phyloP scores from a whole-genome alignment of 2,113 vertebrate species.

The Antechinus flavipes region DNA sequence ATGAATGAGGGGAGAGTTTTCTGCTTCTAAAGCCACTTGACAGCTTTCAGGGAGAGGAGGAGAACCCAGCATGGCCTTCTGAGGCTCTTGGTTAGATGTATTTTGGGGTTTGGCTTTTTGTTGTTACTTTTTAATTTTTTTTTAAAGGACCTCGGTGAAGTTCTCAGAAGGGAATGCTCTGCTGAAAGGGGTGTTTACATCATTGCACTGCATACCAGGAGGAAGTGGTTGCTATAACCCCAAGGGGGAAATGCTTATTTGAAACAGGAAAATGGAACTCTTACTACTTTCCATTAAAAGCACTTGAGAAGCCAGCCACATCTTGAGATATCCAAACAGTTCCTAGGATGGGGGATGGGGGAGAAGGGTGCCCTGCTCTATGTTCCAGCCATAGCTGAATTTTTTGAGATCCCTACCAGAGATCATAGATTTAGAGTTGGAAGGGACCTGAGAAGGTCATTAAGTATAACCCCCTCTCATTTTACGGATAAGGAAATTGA shows the following conservation, averaged over 20 bases:
- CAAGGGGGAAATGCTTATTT: slow-evolving; percentile 73
- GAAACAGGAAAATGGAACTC: slow-evolving; percentile 80
- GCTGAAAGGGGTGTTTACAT: slow-evolving; percentile 60
- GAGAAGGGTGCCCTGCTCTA: too few relatives aligned
- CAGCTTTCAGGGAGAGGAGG: neutral
- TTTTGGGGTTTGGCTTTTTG: neutral
- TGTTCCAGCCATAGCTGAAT: neutral
- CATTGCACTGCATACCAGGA: slow-evolving; percentile 53
- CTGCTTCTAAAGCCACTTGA: slow-evolving; percentile 17
- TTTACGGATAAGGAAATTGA: neutral
- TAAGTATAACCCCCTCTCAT: neutral
- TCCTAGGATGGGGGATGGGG: too few relatives aligned
- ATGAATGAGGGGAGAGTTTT: neutral
- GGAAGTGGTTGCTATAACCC: slow-evolving; percentile 79
- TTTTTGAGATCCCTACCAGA: neutral
- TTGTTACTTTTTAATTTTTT: neutral
- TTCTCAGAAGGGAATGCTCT: slow-evolving; percentile 60
- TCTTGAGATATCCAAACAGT: slow-evolving; percentile 40
- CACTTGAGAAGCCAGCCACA: neutral
- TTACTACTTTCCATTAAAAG: slow-evolving; percentile 75
- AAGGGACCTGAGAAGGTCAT: neutral
- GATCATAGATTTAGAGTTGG: neutral
- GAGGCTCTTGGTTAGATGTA: neutral
- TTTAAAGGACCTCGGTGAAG: slow-evolving; percentile 6
- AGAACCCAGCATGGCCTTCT: neutral